These are phyloP conservation scores for Xanthostigma xanthostigma DNA, from an alignment of 2,888 invertebrate genomes.

Conservation along the genomic window DNA sequence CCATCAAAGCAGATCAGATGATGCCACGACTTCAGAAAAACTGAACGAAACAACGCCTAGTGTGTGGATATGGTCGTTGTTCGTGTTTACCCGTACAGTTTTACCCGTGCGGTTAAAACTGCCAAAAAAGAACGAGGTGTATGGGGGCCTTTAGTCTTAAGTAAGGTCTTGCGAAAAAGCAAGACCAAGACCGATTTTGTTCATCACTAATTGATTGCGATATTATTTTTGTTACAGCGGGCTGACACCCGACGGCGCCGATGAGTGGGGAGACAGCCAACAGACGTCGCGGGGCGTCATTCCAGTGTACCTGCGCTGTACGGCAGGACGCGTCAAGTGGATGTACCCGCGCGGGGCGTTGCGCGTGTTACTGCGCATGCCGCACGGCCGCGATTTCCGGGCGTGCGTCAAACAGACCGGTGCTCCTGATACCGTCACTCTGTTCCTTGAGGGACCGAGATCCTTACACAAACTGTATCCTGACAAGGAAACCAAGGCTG, in stretches of 20 bases:
- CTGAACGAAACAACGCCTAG: no score
- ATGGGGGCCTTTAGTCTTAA: no score
- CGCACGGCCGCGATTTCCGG: slow-evolving; percentile 46
- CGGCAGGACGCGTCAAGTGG: slow-evolving; percentile 59
- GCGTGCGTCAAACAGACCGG: slow-evolving; percentile 49
- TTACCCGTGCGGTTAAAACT: no score
- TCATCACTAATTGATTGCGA: no score
- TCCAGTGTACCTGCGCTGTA: slow-evolving; percentile 61
- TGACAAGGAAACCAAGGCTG: slow-evolving; percentile 35
- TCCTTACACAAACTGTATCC: slow-evolving; percentile 42
- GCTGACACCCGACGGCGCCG: slow-evolving; percentile 30
- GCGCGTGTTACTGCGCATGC: slow-evolving; percentile 45
- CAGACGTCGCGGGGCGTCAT: slow-evolving; percentile 41
- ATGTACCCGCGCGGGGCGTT: slow-evolving; percentile 60
- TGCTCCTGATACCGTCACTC: slow-evolving; percentile 34
- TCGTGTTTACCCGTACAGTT: no score
- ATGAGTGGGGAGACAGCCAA: slow-evolving; percentile 17
- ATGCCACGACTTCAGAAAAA: no score
- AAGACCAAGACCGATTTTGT: no score
- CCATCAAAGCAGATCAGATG: no score
- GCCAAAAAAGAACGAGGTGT: no score
- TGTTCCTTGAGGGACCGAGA: slow-evolving; percentile 49
- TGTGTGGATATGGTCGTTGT: no score
- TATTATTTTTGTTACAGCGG: slow-evolving; percentile 38
- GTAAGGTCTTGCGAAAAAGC: no score